phyloP scores from a whole-genome alignment of 2,113 vertebrate species.

The Candoia aspera region DNA sequence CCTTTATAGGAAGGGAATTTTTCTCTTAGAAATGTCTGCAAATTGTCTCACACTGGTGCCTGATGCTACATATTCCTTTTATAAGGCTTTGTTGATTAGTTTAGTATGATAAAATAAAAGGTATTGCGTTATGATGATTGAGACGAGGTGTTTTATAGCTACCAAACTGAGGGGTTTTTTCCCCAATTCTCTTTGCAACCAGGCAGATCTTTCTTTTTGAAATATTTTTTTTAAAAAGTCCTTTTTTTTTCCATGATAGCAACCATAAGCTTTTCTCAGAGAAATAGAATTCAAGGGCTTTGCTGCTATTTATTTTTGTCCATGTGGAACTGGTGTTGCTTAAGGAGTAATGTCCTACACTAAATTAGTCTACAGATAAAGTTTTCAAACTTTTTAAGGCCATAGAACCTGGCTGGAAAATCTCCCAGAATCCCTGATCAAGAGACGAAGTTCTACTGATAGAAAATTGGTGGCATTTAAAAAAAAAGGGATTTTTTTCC shows the following conservation, averaged over 20 bases:
- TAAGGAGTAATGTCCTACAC: background rate
- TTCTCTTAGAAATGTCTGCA: background rate
- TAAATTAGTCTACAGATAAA: background rate
- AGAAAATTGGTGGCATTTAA: background rate
- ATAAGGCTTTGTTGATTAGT: background rate
- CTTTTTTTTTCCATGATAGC: background rate
- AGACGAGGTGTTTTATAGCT: background rate
- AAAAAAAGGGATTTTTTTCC: too few species aligned
- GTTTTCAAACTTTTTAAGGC: background rate
- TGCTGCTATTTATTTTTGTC: background rate
- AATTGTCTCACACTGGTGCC: background rate
- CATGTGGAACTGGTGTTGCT: background rate
- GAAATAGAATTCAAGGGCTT: background rate
- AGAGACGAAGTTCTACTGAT: too few species aligned
- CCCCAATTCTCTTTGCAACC: background rate
- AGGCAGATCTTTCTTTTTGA: background rate
- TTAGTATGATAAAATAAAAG: background rate
- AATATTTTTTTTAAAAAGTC: background rate
- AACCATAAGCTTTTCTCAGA: background rate
- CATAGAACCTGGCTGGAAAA: background rate
- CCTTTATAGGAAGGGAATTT: background rate
- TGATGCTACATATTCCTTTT: background rate
- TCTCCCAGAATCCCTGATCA: too few species aligned
- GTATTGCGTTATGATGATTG: background rate
- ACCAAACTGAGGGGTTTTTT: background rate